A percentile compares a stretch with the other conserved stretches of the same genome.
Evolutionary conservation across 1,140 invertebrate species (phyloP).

Genomic region (Aradophagus sp.): DNA sequence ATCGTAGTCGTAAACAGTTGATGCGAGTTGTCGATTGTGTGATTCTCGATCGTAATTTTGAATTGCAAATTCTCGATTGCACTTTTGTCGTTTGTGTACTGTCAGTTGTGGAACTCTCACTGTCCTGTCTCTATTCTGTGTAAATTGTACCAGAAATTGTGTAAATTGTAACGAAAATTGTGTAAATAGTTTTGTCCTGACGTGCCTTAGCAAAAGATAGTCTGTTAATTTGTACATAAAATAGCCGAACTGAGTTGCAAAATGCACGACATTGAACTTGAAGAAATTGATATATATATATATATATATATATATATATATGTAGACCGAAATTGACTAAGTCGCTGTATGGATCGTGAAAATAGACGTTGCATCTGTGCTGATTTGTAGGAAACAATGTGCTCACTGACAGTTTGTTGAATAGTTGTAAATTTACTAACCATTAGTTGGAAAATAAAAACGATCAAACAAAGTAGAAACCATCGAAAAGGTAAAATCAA

Average conservation of each 20-base stretch:
- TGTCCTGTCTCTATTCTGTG: constrained; percentile 7
- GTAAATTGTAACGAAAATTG: too few species aligned
- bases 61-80: constrained; percentile 5
- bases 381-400: constrained; percentile 6
- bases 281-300: too few species aligned
- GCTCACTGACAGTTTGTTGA: constrained; percentile 25
- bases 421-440: constrained; percentile 15
- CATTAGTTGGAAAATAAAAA: too few species aligned
- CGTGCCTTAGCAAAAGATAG: constrained; percentile 37
- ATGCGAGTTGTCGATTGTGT: constrained; percentile 5
- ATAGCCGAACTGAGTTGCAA: constrained; percentile 14
- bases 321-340: constrained; percentile 10
- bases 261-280: too few species aligned
- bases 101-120: neutral
- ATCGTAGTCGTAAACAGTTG: constrained; percentile 1
- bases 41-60: neutral
- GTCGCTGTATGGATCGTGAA: constrained; percentile 6
- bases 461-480: too few species aligned
- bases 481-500: too few species aligned
- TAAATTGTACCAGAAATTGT: constrained; percentile 6
- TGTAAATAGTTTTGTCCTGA: constrained; percentile 32
- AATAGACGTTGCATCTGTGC: constrained; percentile 26
- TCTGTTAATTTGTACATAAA: constrained; percentile 14
- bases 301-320: too few species aligned
- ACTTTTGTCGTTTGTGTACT: neutral